Evolutionary conservation across 2,113 vertebrate species (phyloP), one percentile per base, ranked within the genome.

Genomic region (Pardalotus punctatus): DNA sequence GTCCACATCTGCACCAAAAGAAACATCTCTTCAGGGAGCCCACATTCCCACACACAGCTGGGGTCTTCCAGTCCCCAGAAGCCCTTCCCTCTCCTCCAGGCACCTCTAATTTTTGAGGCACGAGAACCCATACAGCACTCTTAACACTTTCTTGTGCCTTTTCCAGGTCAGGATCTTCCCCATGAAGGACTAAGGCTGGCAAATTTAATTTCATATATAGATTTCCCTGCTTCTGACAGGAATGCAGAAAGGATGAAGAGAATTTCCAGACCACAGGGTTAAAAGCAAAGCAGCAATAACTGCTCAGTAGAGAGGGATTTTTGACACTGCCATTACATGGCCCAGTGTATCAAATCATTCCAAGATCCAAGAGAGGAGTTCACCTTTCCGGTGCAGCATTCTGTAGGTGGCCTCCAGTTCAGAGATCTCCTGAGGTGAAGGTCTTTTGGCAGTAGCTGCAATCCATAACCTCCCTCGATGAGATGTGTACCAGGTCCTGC

Each of bases 401-500:
- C 97, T 97, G 88, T 99, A 99, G 80, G 98, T 98, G 81, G 96
- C 87, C 96, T 99, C 99, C 77, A 99, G 98, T 85, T 99, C 98
- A 25, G 98, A 97, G 33, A 99, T 97, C 95, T 99, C 99, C 97
- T 99, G 98, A 81, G 98, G 97, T 22, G 98, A 98, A 67, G 99
- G 98, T 56, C 89, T 98, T 97, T 99, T 99, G 80, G 98, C 99
- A 43, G 99, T 99, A 64, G 99, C 98, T 91, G 99, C 99, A 53
- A 99, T 99, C 99, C 99, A 99, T 50, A 99, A 98, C 51, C 99
- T 98, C 47, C 99, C 99, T 73, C 99, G 97, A 64, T 99, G 99
- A 48, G 99, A 98, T 2, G 98, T 98, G 96, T 99, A 99, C 99
- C 99, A 99, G 21, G 98, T 99, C 96, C 99, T 98, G 69, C 99